phyloP scores from a whole-genome alignment of 1,140 invertebrate genomes.

The Onthophagus taurus region DNA sequence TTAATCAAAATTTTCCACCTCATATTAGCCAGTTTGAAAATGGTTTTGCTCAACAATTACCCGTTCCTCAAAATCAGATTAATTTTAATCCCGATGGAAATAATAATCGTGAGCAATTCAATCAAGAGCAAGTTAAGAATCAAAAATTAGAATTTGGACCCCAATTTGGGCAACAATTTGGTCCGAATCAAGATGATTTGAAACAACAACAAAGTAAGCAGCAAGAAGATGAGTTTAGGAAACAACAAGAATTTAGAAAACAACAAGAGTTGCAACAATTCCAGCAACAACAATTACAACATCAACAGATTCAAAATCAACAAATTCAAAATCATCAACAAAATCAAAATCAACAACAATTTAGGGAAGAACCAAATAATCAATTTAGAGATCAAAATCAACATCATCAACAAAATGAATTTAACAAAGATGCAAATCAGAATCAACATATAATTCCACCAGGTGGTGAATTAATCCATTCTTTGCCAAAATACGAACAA shows the following conservation, averaged over 20 bases:
- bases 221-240: neutral
- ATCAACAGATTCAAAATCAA: constrained; percentile 18
- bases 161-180: too few species aligned
- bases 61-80: neutral
- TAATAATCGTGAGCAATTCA: neutral
- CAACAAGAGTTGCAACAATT: constrained; percentile 21
- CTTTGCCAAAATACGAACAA: constrained; percentile 65
- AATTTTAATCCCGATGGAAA: constrained; percentile 1
- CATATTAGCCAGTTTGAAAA: too few species aligned
- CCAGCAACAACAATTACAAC: constrained; percentile 16
- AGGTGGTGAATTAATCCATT: constrained; percentile 58
- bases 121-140: neutral
- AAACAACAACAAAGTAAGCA: constrained; percentile 2
- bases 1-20: constrained; percentile 19
- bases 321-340: constrained; percentile 22
- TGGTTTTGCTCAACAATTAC: constrained; percentile 7
- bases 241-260: neutral
- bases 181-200: constrained; percentile 2
- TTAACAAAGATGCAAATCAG: constrained; percentile 24
- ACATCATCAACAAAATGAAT: constrained; percentile 18
- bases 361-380: constrained; percentile 24
- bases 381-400: constrained; percentile 25
- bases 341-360: constrained; percentile 11
- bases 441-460: constrained; percentile 40
- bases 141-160: too few species aligned